Evolutionary conservation across 2,113 vertebrate genomes (phyloP).

Genomic region (Brevimyrus niger): DNA sequence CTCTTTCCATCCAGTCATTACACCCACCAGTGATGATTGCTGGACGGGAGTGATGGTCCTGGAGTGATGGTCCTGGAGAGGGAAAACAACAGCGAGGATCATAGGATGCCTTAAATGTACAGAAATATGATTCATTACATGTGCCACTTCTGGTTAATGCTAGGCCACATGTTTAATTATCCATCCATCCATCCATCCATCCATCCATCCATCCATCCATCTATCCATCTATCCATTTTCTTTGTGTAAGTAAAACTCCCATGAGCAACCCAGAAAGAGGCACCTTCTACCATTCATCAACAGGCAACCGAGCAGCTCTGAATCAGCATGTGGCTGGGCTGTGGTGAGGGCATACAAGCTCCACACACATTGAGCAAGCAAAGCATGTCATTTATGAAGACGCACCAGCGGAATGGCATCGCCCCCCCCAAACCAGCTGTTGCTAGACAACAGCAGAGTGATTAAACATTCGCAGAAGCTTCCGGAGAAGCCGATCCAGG

Average conservation of each 20-base stretch:
- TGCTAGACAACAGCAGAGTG: background rate
- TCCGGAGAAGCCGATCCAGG: background rate
- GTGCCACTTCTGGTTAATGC: background rate
- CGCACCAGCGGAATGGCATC: background rate
- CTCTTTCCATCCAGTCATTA: background rate
- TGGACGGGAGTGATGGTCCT: background rate
- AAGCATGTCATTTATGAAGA: background rate
- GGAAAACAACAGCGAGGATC: background rate
- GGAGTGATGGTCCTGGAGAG: background rate
- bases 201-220: too few relatives aligned
- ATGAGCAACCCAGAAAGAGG: too few relatives aligned
- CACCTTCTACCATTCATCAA: too few relatives aligned
- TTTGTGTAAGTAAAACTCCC: background rate
- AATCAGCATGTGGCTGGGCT: background rate
- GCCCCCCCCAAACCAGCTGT: background rate
- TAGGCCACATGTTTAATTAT: background rate
- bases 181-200: too few relatives aligned
- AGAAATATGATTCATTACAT: background rate
- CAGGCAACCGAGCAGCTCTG: background rate
- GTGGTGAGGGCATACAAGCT: too few relatives aligned
- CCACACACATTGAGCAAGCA: too few relatives aligned
- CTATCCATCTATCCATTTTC: too few relatives aligned
- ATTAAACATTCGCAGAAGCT: background rate
- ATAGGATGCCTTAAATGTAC: background rate
- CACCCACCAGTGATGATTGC: background rate